Evolutionary conservation across 2,888 invertebrate species (phyloP), one percentile per base, ranked within the genome.

Genomic region (Zygaena filipendulae): DNA sequence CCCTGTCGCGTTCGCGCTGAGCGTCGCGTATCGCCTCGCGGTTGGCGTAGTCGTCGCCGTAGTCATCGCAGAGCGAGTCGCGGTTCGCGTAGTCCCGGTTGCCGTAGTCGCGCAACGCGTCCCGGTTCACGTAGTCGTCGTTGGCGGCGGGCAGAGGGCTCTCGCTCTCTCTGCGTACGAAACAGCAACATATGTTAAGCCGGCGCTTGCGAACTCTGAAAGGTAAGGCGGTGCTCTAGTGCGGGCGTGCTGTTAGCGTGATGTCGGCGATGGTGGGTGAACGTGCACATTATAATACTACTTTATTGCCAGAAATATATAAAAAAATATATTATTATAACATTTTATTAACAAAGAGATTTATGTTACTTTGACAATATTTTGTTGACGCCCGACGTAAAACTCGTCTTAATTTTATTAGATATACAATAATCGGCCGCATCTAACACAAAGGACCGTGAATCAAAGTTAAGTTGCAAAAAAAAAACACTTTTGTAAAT

Each of bases 21-120:
- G 80, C 81, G 45, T 79, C 77, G n/a, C 80, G 62, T 24, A 81
- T 81, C 11, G 77, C 80, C 23, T 81, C 81, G 6, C 77, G 43
- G 39, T 81, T 81, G 24, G 75, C 81, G 59, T 81, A 81, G 58
- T 81, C 81, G 20, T 81, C 81, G 3, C 68, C 69, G 46, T 74
- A 72, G 59, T 75, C 75, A 46, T 79, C 79, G 35, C 77, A 70
- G 20, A 77, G 43, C 16, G 79, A 79, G 45, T 79, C 77, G 12
- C 77, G 47, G 38, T 77, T 77, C 23, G 75, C 79, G 59, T 67
- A 79, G 39, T 74, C 79, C 9, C 75, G 55, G 43, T 79, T 79
- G 35, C 70, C 79, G 64, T 77, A 79, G 59, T 77, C 75, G 4
- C 77, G 58, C 9, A 74, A 38, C 29, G 61, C 77, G 39, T 77